phyloP scores from a whole-genome alignment of 2,797 vertebrate species.

The Oryzias dopingdopingensis region DNA sequence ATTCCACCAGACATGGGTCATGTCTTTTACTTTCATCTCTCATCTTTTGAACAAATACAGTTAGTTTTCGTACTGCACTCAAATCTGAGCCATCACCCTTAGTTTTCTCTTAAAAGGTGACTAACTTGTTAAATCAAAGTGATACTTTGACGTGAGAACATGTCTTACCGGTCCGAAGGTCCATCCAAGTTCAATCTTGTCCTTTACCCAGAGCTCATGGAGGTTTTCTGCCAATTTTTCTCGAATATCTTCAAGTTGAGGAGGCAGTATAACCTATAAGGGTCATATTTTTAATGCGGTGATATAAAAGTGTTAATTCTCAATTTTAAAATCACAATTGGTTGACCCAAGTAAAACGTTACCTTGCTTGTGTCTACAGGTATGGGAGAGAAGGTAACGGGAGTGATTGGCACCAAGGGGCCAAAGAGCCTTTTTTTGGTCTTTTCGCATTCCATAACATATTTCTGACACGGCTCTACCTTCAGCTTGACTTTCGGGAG shows the following conservation, averaged over 20 bases:
- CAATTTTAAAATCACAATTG: not conserved
- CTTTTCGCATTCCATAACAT: slow-evolving; percentile 77
- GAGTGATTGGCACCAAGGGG: slow-evolving; percentile 78
- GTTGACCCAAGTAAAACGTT: slow-evolving; percentile 6
- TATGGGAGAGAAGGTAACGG: slow-evolving; percentile 86
- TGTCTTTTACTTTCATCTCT: slow-evolving; percentile 89
- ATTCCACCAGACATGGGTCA: slow-evolving; percentile 89
- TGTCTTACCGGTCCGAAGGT: slow-evolving; percentile 84
- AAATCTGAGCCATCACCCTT: too few relatives aligned
- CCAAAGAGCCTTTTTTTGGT: slow-evolving; percentile 82
- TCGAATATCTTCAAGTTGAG: slow-evolving; percentile 88
- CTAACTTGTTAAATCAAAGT: too few relatives aligned
- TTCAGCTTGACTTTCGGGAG: slow-evolving; percentile 85
- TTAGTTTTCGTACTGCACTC: not conserved
- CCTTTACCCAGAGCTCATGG: slow-evolving; percentile 93
- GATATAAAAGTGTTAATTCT: not conserved
- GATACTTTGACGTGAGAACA: too few relatives aligned
- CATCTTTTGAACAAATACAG: slow-evolving; percentile 73
- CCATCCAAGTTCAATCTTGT: slow-evolving; percentile 92
- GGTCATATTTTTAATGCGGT: not conserved
- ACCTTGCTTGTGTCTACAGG: slow-evolving; percentile 91
- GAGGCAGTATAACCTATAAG: slow-evolving; percentile 84
- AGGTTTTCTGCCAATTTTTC: slow-evolving; percentile 93
- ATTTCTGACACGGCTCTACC: slow-evolving; percentile 86
- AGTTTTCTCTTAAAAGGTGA: too few relatives aligned